These are phyloP conservation scores for Atrina japonica DNA, from an alignment of 2,888 invertebrate species.

Conservation along the genomic window DNA sequence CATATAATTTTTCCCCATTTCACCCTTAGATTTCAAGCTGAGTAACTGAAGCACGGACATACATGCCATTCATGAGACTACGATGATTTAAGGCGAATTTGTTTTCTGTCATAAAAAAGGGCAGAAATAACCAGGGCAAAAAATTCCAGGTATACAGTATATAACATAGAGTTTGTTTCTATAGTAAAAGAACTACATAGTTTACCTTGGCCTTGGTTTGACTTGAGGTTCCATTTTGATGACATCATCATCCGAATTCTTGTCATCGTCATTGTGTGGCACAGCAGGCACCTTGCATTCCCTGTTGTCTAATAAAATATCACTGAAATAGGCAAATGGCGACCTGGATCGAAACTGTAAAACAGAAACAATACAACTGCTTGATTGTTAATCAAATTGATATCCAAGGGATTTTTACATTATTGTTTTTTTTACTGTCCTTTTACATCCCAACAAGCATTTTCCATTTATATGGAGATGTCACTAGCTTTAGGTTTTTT, in stretches of 20 bases:
- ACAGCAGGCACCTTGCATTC: conserved; percentile 53
- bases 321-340: conserved; percentile 66
- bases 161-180: no score
- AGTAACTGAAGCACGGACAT: no score
- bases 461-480: no score
- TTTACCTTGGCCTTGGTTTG: conserved; percentile 63
- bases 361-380: background rate
- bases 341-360: conserved; percentile 64
- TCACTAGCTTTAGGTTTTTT: no score
- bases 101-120: no score
- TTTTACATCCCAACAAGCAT: background rate
- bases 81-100: no score
- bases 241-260: conserved; percentile 69
- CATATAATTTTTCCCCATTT: no score
- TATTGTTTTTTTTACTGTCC: background rate
- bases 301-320: conserved; percentile 63
- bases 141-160: no score
- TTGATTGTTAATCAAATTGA: background rate
- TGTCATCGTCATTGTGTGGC: conserved; percentile 57
- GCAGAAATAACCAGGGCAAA: no score
- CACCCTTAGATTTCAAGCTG: no score
- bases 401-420: background rate
- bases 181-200: no score
- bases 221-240: conserved; percentile 72
- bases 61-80: no score